A percentile compares a stretch with the other conserved stretches of the same genome.
Evolutionary conservation across 1,140 invertebrate species (phyloP).

Genomic region (Oryctes rhinoceros): DNA sequence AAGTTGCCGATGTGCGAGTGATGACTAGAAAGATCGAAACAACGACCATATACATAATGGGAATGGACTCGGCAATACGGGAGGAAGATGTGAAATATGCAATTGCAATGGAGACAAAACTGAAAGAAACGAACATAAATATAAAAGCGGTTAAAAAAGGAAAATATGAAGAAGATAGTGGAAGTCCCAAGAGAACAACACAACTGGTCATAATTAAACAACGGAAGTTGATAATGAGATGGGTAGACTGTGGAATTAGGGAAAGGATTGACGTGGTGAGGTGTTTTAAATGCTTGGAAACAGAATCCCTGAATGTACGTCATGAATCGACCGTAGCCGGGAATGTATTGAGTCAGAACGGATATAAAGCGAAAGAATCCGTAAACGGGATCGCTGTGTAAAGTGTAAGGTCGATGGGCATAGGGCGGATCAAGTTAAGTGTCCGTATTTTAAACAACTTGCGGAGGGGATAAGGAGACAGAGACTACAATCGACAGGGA

Average conservation of each 20-base stretch:
- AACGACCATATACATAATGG: not conserved
- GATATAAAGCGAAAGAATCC: not conserved
- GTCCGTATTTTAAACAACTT: constrained; percentile 29
- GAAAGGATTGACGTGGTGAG: constrained; percentile 32
- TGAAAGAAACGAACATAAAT: not conserved
- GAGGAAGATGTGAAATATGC: not conserved
- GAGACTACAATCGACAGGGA: not conserved
- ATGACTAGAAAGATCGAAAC: not conserved
- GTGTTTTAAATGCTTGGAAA: constrained; percentile 38
- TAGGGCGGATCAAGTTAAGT: constrained; percentile 21
- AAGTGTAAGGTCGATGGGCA: constrained; percentile 39
- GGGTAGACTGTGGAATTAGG: constrained; percentile 1
- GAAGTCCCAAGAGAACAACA: not conserved
- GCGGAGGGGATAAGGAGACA: not conserved
- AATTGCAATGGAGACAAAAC: not conserved
- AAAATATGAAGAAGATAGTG: not conserved
- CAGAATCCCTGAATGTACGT: constrained; percentile 30
- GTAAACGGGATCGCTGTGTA: constrained; percentile 10
- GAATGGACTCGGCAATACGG: not conserved
- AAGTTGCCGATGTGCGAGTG: not conserved
- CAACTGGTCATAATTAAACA: not conserved
- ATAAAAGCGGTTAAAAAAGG: not conserved
- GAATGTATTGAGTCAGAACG: not conserved
- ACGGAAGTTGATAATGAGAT: constrained; percentile 32
- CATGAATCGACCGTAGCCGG: not conserved